Evolutionary conservation across 92 coral and sea anemone species (phyloP).

Genomic region (Umimayanthus chanpuru): DNA sequence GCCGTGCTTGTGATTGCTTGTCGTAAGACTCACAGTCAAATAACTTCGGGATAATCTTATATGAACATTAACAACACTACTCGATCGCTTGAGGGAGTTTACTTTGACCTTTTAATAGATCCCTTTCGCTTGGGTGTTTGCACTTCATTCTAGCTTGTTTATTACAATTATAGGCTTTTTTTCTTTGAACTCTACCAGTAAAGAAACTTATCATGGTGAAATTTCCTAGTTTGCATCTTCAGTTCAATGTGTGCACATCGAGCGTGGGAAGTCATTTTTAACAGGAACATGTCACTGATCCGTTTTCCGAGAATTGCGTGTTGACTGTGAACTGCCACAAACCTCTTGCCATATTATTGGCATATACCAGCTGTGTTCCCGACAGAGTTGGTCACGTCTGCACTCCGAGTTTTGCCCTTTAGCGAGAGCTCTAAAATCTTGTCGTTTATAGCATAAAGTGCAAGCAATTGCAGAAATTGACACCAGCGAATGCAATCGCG

Average conservation of each 20-base stretch:
- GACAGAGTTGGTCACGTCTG: neutral
- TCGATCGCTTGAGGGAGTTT: conserved; percentile 22
- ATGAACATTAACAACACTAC: neutral
- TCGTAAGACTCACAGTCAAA: neutral
- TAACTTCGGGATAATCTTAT: conserved; percentile 3
- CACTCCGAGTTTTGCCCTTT: neutral
- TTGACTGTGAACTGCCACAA: conserved; percentile 4
- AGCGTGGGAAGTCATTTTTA: neutral
- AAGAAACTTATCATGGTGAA: neutral
- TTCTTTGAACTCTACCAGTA: neutral
- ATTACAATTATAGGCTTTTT: neutral
- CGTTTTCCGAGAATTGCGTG: conserved; percentile 21
- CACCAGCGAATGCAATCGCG: neutral
- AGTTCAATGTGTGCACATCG: neutral
- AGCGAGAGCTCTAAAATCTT: neutral
- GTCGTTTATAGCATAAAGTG: neutral
- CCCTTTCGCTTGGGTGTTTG: conserved; percentile 6
- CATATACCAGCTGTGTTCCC: conserved; percentile 27
- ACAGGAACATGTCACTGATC: conserved; percentile 16
- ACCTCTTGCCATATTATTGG: neutral
- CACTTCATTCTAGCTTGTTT: conserved; percentile 13
- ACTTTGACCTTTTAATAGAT: conserved; percentile 9
- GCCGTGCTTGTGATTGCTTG: neutral
- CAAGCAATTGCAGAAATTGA: conserved; percentile 10
- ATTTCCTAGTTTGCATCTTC: conserved; percentile 2